Percentiles rank a stretch among this genome's conserved stretches.
Conservation (phyloP, 2,888 invertebrate species). For the Chironomus tentans region DNA sequence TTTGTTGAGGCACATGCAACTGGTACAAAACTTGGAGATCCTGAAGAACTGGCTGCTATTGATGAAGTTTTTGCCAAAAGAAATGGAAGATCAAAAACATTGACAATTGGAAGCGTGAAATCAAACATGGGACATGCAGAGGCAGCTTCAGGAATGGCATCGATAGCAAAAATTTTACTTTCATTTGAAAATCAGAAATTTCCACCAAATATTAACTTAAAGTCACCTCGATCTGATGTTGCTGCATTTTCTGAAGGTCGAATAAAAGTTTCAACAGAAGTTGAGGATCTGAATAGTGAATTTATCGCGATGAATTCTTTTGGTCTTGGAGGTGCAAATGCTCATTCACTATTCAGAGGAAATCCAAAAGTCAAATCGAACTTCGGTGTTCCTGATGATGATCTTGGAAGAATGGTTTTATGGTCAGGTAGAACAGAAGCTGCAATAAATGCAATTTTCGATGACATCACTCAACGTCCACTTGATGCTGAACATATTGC, state of each 20-base stretch:
- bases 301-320: conserved; percentile 74
- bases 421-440: conserved; percentile 69
- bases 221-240: conserved; percentile 48
- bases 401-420: conserved; percentile 56
- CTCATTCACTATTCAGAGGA: conserved; percentile 57
- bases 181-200: conserved; percentile 66
- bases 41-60: conserved; percentile 79
- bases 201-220: conserved; percentile 71
- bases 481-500: conserved; percentile 49
- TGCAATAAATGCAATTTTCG: conserved; percentile 52
- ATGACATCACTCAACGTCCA: conserved; percentile 48
- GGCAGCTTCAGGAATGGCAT: conserved; percentile 67
- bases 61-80: conserved; percentile 60
- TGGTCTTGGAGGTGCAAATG: conserved; percentile 78
- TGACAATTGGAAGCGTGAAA: conserved; percentile 74
- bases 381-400: conserved; percentile 48
- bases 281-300: conserved; percentile 51
- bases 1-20: conserved; percentile 55
- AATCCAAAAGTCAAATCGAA: conserved; percentile 52
- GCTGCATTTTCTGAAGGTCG: conserved; percentile 48
- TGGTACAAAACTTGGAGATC: conserved; percentile 71
- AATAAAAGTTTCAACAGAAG: conserved; percentile 58
- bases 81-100: conserved; percentile 55
- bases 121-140: conserved; percentile 85
- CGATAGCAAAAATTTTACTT: conserved; percentile 63